A percentile compares a stretch with the other conserved stretches of the same genome.
These are phyloP conservation scores for Eurytoma californica DNA, from an alignment of 2,888 invertebrate species.

Conservation along the genomic window DNA sequence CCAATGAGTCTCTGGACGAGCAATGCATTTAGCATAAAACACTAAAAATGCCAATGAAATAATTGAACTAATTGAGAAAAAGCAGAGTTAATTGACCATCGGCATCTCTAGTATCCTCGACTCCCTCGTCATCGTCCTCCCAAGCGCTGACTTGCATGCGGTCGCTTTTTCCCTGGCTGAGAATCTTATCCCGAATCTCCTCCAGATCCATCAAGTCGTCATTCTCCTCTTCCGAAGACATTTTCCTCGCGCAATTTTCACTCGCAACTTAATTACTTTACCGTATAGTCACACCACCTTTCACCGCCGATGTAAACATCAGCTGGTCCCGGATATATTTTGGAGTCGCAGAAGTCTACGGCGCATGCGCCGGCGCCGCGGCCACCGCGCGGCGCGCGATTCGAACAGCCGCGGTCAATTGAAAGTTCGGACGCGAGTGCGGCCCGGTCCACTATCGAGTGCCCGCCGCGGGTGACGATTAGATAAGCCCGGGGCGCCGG, in stretches of 20 bases:
- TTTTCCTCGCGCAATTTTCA: conserved; percentile 17
- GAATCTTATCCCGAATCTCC: conserved; percentile 67
- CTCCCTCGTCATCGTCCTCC: conserved; percentile 85
- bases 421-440: background rate
- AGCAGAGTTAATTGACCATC: conserved; percentile 77
- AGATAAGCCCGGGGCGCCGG: conserved; percentile 36
- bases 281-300: too few species aligned
- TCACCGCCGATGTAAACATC: too few species aligned
- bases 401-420: background rate
- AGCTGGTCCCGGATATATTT: too few species aligned
- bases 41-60: background rate
- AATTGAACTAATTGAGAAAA: background rate
- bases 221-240: conserved; percentile 68
- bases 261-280: too few species aligned
- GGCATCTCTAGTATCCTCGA: conserved; percentile 83
- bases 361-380: background rate
- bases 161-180: conserved; percentile 64
- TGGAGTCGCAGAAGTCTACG: too few species aligned
- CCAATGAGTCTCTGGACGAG: background rate
- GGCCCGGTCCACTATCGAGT: too few species aligned
- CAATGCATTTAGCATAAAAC: background rate
- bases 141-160: conserved; percentile 84
- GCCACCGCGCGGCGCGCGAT: background rate
- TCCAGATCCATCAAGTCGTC: conserved; percentile 68
- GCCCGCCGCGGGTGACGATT: background rate